phyloP scores from a whole-genome alignment of 2,797 vertebrate species.

The Lates japonicus region DNA sequence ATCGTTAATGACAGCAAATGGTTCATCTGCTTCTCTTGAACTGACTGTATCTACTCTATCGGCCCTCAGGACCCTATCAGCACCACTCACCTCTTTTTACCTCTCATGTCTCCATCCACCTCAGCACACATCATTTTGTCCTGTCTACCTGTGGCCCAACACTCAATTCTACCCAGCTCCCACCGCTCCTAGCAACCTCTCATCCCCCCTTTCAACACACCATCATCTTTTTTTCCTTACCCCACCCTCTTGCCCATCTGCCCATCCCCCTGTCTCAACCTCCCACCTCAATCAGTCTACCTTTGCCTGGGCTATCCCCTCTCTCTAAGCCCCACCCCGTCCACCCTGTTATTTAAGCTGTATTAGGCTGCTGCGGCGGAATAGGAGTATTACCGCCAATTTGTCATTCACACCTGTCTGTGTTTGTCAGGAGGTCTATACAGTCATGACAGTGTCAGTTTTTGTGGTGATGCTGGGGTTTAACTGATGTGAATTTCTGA shows the following conservation, averaged over 20 bases:
- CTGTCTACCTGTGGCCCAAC: conserved; percentile 75
- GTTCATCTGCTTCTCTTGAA: conserved; percentile 64
- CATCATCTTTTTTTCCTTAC: conserved; percentile 65
- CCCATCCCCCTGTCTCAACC: conserved; percentile 52
- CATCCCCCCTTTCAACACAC: conserved; percentile 77
- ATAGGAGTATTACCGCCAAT: conserved; percentile 69
- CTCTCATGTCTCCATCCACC: conserved; percentile 71
- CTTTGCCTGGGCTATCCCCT: conserved; percentile 60
- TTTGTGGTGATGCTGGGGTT: neutral
- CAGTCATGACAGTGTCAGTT: conserved; percentile 21
- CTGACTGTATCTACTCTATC: conserved; percentile 72
- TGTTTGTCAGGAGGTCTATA: conserved; percentile 38
- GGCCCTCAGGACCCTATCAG: conserved; percentile 74
- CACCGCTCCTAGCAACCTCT: conserved; percentile 74
- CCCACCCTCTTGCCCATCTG: conserved; percentile 47
- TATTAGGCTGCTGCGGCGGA: too few species aligned
- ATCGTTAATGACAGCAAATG: conserved; percentile 57
- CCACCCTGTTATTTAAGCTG: conserved; percentile 73
- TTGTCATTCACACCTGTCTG: conserved; percentile 70
- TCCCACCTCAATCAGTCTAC: conserved; percentile 69
- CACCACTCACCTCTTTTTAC: conserved; percentile 69
- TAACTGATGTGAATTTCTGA: conserved; percentile 11
- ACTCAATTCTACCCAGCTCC: conserved; percentile 61
- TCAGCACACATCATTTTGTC: conserved; percentile 75
- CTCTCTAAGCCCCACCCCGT: conserved; percentile 55